Evolutionary conservation across 2,888 invertebrate species (phyloP).

Genomic region (Machimus rusticus): DNA sequence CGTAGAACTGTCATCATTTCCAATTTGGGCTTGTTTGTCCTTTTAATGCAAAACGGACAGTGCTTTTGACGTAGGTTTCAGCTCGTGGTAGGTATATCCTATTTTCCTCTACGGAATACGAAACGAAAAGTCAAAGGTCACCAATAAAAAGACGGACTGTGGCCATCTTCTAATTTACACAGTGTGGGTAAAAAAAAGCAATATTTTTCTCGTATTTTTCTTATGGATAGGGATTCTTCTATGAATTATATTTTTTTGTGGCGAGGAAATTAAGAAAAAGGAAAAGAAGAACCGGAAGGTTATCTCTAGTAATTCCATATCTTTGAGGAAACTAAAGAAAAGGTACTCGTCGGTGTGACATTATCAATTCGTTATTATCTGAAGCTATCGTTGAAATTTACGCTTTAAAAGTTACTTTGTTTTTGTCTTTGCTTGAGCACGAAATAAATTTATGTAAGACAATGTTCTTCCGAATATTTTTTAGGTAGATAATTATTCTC

Average conservation of each 20-base stretch:
- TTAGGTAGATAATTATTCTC: not conserved
- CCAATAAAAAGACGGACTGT: not conserved
- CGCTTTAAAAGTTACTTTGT: not conserved
- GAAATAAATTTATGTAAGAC: not conserved
- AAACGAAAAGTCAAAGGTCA: not conserved
- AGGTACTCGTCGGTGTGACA: not conserved
- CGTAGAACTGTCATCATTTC: not conserved
- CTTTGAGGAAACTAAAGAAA: not conserved
- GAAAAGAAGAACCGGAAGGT: not conserved
- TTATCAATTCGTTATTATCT: not conserved
- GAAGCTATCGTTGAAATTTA: not conserved
- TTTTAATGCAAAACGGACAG: not conserved
- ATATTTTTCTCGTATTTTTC: not conserved
- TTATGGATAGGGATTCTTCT: not conserved
- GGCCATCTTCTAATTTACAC: not conserved
- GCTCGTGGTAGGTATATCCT: not conserved
- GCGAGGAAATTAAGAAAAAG: not conserved
- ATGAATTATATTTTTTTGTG: not conserved
- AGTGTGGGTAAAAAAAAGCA: not conserved
- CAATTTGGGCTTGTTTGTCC: not conserved
- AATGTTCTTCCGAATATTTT: not conserved
- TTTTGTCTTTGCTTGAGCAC: not conserved
- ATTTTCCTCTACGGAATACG: not conserved
- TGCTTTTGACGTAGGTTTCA: not conserved
- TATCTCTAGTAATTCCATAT: not conserved